Conservation (phyloP, 2,888 invertebrate species). For the Argyresthia albistria region DNA sequence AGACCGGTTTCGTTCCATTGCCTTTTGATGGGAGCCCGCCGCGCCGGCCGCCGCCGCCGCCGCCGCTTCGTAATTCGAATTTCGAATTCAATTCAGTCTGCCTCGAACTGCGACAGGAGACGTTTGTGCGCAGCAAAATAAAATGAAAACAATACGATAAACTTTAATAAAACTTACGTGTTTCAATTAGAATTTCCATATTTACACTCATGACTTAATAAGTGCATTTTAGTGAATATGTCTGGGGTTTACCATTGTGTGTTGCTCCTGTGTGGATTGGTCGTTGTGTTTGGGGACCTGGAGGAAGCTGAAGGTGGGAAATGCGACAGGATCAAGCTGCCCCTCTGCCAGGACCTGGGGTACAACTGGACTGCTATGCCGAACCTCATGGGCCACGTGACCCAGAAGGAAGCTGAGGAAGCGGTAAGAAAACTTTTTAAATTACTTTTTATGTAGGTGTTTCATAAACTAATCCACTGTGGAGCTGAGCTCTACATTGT, state of each 20-base stretch:
- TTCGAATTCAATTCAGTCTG: slow-evolving; percentile 48
- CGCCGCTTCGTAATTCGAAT: slow-evolving; percentile 4
- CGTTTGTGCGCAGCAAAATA: slow-evolving; percentile 22
- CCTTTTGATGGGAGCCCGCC: slow-evolving; percentile 51
- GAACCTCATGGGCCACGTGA: slow-evolving; percentile 85
- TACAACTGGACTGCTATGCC: slow-evolving; percentile 92
- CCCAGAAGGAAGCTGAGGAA: slow-evolving; percentile 85
- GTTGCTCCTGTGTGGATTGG: slow-evolving; percentile 36
- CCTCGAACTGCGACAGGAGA: slow-evolving; percentile 23
- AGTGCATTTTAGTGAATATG: slow-evolving; percentile 10
- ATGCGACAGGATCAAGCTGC: slow-evolving; percentile 85
- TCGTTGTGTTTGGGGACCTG: slow-evolving; percentile 49
- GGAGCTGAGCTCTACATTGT: no score
- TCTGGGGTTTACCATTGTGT: slow-evolving; percentile 18
- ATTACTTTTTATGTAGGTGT: no score
- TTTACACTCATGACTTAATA: slow-evolving; percentile 33
- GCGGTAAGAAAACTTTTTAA: slow-evolving; percentile 69
- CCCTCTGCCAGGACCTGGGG: slow-evolving; percentile 85
- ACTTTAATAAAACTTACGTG: not conserved
- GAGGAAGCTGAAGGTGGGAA: slow-evolving; percentile 66
- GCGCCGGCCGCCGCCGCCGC: not conserved
- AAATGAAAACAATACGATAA: slow-evolving; percentile 33
- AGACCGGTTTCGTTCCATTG: slow-evolving; percentile 59
- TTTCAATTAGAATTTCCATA: not conserved
- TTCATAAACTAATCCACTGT: no score